Conservation (phyloP, 2,888 invertebrate species). For the Leptodirus hochenwartii region DNA sequence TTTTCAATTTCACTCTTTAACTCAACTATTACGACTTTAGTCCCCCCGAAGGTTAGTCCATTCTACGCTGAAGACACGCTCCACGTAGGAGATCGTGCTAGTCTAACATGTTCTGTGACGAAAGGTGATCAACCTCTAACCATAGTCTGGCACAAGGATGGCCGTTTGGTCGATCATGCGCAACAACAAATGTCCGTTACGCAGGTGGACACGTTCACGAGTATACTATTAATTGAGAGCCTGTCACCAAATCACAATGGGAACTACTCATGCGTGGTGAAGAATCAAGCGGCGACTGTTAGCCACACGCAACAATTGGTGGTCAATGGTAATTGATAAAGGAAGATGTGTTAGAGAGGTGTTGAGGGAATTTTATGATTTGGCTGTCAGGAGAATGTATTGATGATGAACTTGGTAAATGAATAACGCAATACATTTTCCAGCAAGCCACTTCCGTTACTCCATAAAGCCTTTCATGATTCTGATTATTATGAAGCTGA, state of each 20-base stretch:
- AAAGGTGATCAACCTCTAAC: constrained; percentile 60
- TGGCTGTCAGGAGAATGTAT: too few relatives aligned
- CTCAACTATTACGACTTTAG: too few relatives aligned
- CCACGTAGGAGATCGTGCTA: constrained; percentile 54
- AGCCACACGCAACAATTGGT: constrained; percentile 53
- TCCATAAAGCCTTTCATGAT: too few relatives aligned
- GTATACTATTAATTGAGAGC: constrained; percentile 58
- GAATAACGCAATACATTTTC: too few relatives aligned
- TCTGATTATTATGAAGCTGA: too few relatives aligned
- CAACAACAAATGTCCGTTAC: constrained; percentile 45
- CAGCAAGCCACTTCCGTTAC: too few relatives aligned
- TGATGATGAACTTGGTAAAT: too few relatives aligned
- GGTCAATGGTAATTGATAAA: constrained; percentile 52
- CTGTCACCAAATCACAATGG: constrained; percentile 58
- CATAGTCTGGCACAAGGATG: constrained; percentile 62
- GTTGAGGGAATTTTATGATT: too few relatives aligned
- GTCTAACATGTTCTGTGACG: constrained; percentile 54
- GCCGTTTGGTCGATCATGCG: constrained; percentile 40
- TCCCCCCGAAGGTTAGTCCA: constrained; percentile 62
- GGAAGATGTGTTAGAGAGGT: too few relatives aligned
- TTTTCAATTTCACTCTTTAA: too few relatives aligned
- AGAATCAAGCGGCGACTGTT: constrained; percentile 54
- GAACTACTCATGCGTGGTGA: constrained; percentile 57
- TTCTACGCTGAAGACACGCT: constrained; percentile 49
- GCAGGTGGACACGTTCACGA: constrained; percentile 59